Evolutionary conservation across 1,140 invertebrate species (phyloP), one percentile per base, ranked within the genome.

Genomic region (Cotesia chilonis): DNA sequence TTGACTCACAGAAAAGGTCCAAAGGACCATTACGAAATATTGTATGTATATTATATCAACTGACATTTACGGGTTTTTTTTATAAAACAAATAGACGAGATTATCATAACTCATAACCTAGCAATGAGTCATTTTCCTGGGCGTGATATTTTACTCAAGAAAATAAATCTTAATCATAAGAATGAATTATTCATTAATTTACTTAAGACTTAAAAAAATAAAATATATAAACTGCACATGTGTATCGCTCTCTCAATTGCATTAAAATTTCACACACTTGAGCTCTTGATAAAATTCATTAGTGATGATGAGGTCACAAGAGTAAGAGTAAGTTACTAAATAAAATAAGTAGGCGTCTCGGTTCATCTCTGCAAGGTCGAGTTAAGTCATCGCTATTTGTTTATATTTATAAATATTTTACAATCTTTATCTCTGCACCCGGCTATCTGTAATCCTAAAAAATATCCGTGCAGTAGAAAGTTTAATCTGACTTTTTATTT

Each of bases 111-210:
- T 28, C 57, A 59, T 59, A 28, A 65, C 64, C 38, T 55, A n/a
- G 35, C 1, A 7, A 54, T 71, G 72, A 73, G 67, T 73, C 72
- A 73, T 35, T 57, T 65, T 69, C 36, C 51, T 73, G 67, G 67
- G 66, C 65, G 71, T 72, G 71, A 54, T 28, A 35, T 36, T 36
- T 35, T 47, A 14, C 20, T 64, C 17, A 6, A 61, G 28, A 35
- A 36, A 9, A 61, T 28, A 28, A 61, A 61, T 61, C 17, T 61
- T 35, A 12, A 10, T 61, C n/a, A 28, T 28, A 37, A 37, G 37
- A 37, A 37, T 63, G 60, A 63, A 1, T 63, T 37, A 63, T 63
- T 36, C 10, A 12, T 37, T 57, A 57, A 20, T 14, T 20, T 17
- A n/a, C 6, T 28, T 28, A 20, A 57, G 20, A 20, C 9, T 12